Base-by-base conservation (phyloP, 2,888 invertebrate species). In the Scaptomyza parva region DNA sequence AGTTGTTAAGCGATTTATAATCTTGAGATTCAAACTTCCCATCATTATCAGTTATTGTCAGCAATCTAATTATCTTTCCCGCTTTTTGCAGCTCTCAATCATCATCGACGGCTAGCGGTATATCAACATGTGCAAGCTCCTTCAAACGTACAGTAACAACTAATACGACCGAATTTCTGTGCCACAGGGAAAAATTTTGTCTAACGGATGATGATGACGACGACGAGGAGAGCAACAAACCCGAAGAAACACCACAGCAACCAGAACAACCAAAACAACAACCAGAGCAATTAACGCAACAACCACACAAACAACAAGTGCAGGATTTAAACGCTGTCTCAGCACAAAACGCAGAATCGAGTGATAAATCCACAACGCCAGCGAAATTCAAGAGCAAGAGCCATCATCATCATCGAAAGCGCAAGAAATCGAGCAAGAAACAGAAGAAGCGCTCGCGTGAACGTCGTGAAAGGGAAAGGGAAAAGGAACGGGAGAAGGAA, bases 61-160 rank as follows among this genome's bases (percentile, higher is more conserved):
- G 17, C 14, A 20, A 14, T n/a, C 22, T 11, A 8, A 26, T 24
- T 33, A 3, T 18, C 26, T 12, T 20, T 41, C 47, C 43, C 11
- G 53, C 7, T 61, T 9, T 18, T 11, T 77, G 20, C 75, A 92
- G 92, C 74, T 92, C 92, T 24, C 91, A 91, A 73, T 91, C 91
- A 39, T 90, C 91, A 22, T 91, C 91, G 53, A 90, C 91, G 50
- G 91, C 90, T 57, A 92, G 92, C 74, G 91, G 92, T 74, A 91
- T 92, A 70, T 92, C 91, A 62, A 91, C 91, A 61, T 91, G 92
- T 79, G 92, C 92, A 70, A 91, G 91, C 86, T 92, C 91, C 55
- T 70, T 91, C 60, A 84, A 89, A 76, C 90, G 90, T 55, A 91
- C 91, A 70, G 88, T 90, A 70, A 90, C 91, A 72, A 90, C 90